Percentiles rank a stretch among this genome's conserved stretches.
These are phyloP conservation scores for Pipistrellus pipistrellus DNA, from an alignment of 2,797 vertebrate species.

Conservation along the genomic window DNA sequence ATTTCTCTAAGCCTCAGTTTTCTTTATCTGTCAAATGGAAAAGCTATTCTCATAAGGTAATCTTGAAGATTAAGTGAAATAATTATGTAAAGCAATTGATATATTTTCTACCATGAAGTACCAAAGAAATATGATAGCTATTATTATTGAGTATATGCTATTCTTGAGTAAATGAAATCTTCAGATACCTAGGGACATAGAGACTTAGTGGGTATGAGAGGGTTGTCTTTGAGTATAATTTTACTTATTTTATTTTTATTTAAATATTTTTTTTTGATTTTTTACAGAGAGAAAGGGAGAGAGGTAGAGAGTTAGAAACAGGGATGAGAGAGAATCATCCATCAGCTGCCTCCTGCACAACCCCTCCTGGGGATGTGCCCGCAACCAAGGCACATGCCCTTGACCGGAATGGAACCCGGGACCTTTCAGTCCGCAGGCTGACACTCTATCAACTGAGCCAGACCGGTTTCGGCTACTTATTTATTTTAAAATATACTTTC, in stretches of 20 bases:
- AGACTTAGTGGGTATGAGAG: not conserved
- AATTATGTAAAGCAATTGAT: constrained; percentile 43
- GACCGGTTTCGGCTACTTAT: not conserved
- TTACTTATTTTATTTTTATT: not conserved
- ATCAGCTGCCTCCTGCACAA: too few relatives aligned
- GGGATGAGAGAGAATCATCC: too few relatives aligned
- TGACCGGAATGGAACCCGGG: too few relatives aligned
- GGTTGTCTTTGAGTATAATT: constrained; percentile 9
- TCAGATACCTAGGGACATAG: not conserved
- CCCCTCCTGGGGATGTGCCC: too few relatives aligned
- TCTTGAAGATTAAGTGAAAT: constrained; percentile 50
- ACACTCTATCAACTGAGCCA: too few relatives aligned
- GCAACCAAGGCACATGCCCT: too few relatives aligned
- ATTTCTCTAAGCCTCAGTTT: constrained; percentile 56
- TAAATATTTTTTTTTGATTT: too few relatives aligned
- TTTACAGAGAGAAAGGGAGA: too few relatives aligned
- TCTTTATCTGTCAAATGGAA: not conserved
- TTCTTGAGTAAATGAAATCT: constrained; percentile 41
- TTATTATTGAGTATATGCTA: constrained; percentile 5
- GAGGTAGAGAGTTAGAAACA: too few relatives aligned
- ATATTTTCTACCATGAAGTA: constrained; percentile 48
- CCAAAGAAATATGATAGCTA: constrained; percentile 29
- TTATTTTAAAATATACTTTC: too few relatives aligned
- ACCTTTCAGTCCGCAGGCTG: too few relatives aligned
- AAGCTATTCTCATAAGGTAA: not conserved